phyloP scores from a whole-genome alignment of 37 sponge, comb jelly and placozoan species.

The Axinella damicornis region DNA sequence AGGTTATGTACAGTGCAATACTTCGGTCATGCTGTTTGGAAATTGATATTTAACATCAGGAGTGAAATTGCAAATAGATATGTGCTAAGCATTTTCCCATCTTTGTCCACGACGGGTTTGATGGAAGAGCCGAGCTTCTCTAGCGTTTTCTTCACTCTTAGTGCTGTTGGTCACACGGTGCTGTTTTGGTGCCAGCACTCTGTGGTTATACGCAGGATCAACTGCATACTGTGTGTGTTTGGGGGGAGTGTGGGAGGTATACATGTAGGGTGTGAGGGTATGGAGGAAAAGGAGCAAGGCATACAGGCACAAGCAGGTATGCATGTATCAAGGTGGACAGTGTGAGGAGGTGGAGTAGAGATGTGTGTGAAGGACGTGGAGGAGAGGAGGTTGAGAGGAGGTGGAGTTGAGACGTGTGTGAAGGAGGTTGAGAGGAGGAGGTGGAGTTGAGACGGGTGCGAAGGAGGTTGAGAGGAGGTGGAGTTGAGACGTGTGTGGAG shows the following conservation, averaged over 20 bases:
- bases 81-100: neutral
- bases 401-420: neutral
- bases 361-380: no score
- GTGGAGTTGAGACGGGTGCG: no score
- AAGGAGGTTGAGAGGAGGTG: no score
- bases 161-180: conserved; percentile 57
- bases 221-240: conserved; percentile 7
- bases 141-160: conserved; percentile 75
- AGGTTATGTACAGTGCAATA: no score
- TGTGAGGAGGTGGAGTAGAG: no score
- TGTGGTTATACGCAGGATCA: conserved; percentile 19
- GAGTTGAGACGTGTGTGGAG: no score
- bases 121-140: conserved; percentile 34
- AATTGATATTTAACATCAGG: neutral
- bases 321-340: no score
- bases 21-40: neutral
- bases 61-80: neutral
- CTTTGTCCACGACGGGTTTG: neutral
- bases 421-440: no score
- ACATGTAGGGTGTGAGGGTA: neutral
- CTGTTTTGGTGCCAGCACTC: conserved; percentile 68
- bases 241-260: neutral
- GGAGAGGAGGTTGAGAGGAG: neutral
- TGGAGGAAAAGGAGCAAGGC: neutral
- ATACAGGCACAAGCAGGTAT: no score